phyloP scores from a whole-genome alignment of 2,113 vertebrate genomes.

The Dermatemys mawii region DNA sequence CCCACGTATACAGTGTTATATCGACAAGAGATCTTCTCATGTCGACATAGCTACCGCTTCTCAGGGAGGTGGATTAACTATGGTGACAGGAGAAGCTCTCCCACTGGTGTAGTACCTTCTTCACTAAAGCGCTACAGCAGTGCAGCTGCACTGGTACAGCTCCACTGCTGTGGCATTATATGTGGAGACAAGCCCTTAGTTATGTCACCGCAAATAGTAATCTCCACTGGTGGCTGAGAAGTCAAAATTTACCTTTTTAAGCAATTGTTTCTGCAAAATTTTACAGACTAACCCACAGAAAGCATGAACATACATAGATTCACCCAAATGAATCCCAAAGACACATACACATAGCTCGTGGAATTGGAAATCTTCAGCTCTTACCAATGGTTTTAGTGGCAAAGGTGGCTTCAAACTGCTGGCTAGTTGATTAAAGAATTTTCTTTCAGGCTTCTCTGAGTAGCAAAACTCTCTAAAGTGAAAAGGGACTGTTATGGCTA shows the following conservation, averaged over 20 bases:
- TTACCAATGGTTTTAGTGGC: neutral
- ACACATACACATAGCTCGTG: fast-evolving
- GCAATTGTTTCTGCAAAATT: constrained; percentile 35
- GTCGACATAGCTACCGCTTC: too few relatives aligned
- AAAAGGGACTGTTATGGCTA: neutral
- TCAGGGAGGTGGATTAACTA: too few relatives aligned
- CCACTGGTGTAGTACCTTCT: too few relatives aligned
- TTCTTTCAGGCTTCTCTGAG: neutral
- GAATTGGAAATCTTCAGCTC: constrained; percentile 12
- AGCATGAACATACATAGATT: neutral
- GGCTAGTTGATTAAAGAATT: neutral
- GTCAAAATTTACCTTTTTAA: constrained; percentile 27
- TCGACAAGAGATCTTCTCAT: too few relatives aligned
- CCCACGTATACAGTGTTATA: too few relatives aligned
- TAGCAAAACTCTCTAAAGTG: neutral
- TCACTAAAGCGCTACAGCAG: too few relatives aligned
- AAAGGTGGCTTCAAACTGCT: neutral
- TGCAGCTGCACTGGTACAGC: too few relatives aligned
- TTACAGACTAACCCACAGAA: constrained; percentile 14
- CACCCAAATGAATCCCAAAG: neutral
- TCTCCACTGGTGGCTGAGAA: neutral
- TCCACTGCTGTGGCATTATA: too few relatives aligned
- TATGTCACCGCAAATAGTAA: too few relatives aligned
- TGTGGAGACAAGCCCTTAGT: too few relatives aligned
- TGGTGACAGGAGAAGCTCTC: too few relatives aligned